Base-by-base conservation (phyloP, 2,888 invertebrate genomes). In the Napeogenes inachia region DNA sequence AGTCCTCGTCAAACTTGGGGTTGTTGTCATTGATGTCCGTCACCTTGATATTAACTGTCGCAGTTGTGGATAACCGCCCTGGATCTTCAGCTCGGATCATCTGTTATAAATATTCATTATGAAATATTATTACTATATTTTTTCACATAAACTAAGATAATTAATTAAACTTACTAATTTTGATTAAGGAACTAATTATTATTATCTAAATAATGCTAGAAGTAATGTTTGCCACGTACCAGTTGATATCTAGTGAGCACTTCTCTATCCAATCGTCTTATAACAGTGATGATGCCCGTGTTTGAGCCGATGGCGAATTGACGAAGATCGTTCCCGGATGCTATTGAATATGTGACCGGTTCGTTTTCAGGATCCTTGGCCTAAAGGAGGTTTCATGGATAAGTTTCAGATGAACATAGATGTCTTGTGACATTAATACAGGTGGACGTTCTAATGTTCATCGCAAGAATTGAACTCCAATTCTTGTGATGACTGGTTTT, bases 11-110 rank as follows among this genome's bases (percentile, higher is more conserved):
- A 75, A 97, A 98, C 76, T 95, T 95, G 0, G 97, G 97, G 80
- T 97, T 97, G 75, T 97, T 96, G 76, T 98, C 97, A 77, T 97
- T 97, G 66, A 97, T 96, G 74, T 98, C 98, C 0, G 96, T 96
- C 2, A 98, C 96, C 77, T 95, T 95, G 61, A 98, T 95, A 74
- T 97, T 96, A 0, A 97, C 95, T 0, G 95, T 96, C 0, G 96
- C 95, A 2, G 95, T 96, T 72, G 94, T 95, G 0, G 94, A 93
- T 46, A 97, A 82, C 54, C 95, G 95, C 2, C 96, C 97, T 33
- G 95, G 94, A 77, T 97, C 97, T 82, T 96, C 96, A 0, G 97
- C 97, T 87, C 93, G 94, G 58, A 98, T 93, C 76, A 94, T 91
- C 95, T 95, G 76, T 63, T 56, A 45, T 47, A n/a, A 13, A 38